Percentiles rank a stretch among this genome's conserved stretches.
Conservation (phyloP, 37 sponge, comb jelly and placozoan species). For the Diacarnus erythraeanus region DNA sequence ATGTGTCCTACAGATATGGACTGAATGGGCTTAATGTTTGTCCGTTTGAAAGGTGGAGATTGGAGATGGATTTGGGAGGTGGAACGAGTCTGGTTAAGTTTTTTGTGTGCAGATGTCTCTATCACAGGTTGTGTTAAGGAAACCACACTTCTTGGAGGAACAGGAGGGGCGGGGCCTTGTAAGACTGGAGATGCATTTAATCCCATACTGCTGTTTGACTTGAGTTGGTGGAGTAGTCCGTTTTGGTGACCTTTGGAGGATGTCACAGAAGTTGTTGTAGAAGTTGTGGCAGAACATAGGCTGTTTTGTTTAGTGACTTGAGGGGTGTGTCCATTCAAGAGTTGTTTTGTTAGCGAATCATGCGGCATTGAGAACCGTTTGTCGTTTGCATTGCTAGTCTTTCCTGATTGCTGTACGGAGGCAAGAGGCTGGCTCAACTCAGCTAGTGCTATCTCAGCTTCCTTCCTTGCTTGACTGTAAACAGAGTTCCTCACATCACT, state of each 20-base stretch:
- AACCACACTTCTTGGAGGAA: slow-evolving; percentile 55
- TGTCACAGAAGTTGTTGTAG: neutral
- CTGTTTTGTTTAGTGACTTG: neutral
- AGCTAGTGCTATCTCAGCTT: neutral
- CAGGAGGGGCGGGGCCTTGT: slow-evolving; percentile 4
- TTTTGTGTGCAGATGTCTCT: neutral
- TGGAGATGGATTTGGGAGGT: neutral
- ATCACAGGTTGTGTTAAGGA: slow-evolving; percentile 8
- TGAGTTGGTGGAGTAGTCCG: neutral
- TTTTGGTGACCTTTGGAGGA: neutral
- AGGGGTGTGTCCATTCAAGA: neutral
- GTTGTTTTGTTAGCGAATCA: too few species aligned
- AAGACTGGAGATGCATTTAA: neutral
- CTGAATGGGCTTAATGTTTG: too few species aligned
- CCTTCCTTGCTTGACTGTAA: neutral
- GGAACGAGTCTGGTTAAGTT: neutral
- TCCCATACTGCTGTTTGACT: slow-evolving; percentile 3
- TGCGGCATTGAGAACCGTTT: neutral
- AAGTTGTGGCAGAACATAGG: too few species aligned
- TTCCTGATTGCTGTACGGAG: neutral
- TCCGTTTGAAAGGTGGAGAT: neutral
- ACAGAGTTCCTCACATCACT: neutral
- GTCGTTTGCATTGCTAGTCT: neutral
- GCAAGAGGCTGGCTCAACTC: neutral
- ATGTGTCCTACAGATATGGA: too few species aligned